A percentile compares a stretch with the other conserved stretches of the same genome.
Evolutionary conservation across 2,888 invertebrate genomes (phyloP).

Genomic region (Chouioia cunea): DNA sequence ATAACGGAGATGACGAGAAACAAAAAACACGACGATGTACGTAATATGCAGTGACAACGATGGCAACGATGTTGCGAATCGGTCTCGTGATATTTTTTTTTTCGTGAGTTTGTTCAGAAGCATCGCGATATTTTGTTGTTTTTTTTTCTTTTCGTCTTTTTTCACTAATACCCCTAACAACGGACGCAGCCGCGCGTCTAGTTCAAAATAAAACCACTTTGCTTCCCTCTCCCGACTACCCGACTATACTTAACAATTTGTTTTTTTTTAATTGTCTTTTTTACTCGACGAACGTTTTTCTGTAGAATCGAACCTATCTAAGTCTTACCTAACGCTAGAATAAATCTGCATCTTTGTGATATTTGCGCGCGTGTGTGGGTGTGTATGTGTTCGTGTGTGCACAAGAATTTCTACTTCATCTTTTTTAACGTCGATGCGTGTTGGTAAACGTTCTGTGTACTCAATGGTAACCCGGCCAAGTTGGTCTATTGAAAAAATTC

Average conservation of each 20-base stretch:
- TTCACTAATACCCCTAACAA: slow-evolving; percentile 28
- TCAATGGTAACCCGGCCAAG: slow-evolving; percentile 48
- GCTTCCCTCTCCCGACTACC: slow-evolving; percentile 6
- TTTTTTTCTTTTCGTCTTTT: not conserved
- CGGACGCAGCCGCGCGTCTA: slow-evolving; percentile 12
- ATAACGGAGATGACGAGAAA: too few species aligned
- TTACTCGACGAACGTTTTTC: slow-evolving; percentile 12
- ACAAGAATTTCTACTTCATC: too few species aligned
- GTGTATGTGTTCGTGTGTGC: not conserved
- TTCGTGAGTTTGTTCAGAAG: not conserved
- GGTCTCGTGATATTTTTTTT: not conserved
- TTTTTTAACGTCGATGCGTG: slow-evolving; percentile 11
- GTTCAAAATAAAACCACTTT: slow-evolving; percentile 23
- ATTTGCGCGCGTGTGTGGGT: slow-evolving; percentile 14
- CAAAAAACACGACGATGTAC: too few species aligned
- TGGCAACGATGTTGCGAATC: not conserved
- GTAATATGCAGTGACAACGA: too few species aligned
- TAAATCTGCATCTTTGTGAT: slow-evolving; percentile 31
- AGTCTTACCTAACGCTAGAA: slow-evolving; percentile 42
- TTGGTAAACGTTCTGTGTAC: too few species aligned
- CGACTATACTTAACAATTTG: slow-evolving; percentile 36
- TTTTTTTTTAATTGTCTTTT: slow-evolving; percentile 29
- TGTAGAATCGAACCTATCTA: slow-evolving; percentile 46
- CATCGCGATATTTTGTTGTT: not conserved
- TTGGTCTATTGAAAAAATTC: slow-evolving; percentile 37